phyloP scores from a whole-genome alignment of 2,888 invertebrate genomes.

The Euspilapteryx auroguttella region DNA sequence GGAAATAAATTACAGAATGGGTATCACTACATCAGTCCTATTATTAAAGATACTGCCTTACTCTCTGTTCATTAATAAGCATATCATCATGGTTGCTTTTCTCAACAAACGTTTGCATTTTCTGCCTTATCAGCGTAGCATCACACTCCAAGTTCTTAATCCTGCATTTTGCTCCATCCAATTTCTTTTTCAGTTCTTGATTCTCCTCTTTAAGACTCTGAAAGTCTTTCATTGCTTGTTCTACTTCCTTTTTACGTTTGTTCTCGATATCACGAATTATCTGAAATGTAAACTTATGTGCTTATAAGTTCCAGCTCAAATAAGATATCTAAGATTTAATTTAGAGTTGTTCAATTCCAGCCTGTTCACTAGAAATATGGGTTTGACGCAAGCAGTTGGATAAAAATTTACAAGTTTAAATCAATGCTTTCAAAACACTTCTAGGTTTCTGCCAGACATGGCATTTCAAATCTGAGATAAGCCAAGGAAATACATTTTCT shows the following conservation, averaged over 20 bases:
- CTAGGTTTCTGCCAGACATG: too few species aligned
- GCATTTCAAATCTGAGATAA: too few species aligned
- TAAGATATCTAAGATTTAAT: neutral
- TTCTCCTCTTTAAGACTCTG: constrained; percentile 52
- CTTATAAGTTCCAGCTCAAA: constrained; percentile 4
- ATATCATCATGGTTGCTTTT: constrained; percentile 67
- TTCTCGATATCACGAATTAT: constrained; percentile 56
- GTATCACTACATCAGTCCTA: too few species aligned
- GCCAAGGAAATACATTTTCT: too few species aligned
- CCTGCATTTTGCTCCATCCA: constrained; percentile 69
- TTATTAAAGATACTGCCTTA: constrained; percentile 14
- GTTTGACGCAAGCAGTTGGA: too few species aligned
- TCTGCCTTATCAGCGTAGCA: constrained; percentile 54
- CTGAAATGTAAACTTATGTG: constrained; percentile 12
- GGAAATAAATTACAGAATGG: too few species aligned
- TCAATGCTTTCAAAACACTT: too few species aligned
- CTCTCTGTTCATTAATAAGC: constrained; percentile 64
- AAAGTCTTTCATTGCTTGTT: constrained; percentile 63
- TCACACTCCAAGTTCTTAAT: constrained; percentile 71
- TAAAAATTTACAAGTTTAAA: too few species aligned
- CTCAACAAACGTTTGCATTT: constrained; percentile 61
- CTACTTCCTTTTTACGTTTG: constrained; percentile 59
- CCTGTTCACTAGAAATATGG: too few species aligned
- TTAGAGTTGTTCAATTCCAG: too few species aligned
- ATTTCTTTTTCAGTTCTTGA: constrained; percentile 63